These are phyloP conservation scores for Mystacornis crossleyi DNA, from an alignment of 2,113 vertebrate species.

Conservation along the genomic window DNA sequence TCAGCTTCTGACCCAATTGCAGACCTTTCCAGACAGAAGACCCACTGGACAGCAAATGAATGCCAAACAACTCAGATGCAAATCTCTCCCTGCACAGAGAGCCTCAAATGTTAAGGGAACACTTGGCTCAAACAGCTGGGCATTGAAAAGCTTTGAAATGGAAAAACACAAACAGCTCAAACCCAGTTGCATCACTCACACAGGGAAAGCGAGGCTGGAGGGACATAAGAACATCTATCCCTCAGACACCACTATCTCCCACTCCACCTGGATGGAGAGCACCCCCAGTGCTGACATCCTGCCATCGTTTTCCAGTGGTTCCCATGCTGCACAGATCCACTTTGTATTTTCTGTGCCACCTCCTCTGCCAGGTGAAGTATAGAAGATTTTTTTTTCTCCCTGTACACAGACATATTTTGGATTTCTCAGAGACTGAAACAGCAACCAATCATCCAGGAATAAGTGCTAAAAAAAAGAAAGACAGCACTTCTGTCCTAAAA, in stretches of 20 bases:
- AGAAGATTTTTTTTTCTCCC: not conserved
- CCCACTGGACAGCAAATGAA: not conserved
- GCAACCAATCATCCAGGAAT: not conserved
- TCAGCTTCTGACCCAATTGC: not conserved
- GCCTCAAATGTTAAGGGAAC: not conserved
- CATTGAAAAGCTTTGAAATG: not conserved
- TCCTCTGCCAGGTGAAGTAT: not conserved
- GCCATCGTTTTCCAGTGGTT: rapidly evolving
- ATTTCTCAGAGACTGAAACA: not conserved
- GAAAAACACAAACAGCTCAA: not conserved
- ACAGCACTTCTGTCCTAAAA: not conserved
- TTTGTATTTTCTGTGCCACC: not conserved
- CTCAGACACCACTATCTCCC: not conserved
- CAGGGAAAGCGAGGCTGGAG: not conserved
- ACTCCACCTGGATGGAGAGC: not conserved
- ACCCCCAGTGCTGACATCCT: not conserved
- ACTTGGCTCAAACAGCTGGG: not conserved
- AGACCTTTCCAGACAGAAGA: constrained; percentile 10
- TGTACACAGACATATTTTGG: not conserved
- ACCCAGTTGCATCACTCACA: not conserved
- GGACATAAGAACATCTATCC: not conserved
- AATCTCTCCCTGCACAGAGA: not conserved
- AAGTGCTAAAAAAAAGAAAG: not conserved
- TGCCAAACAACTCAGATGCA: constrained; percentile 6
- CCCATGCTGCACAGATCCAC: not conserved